Base-by-base conservation (phyloP, 2,113 vertebrate species). In the Rhea pennata region DNA sequence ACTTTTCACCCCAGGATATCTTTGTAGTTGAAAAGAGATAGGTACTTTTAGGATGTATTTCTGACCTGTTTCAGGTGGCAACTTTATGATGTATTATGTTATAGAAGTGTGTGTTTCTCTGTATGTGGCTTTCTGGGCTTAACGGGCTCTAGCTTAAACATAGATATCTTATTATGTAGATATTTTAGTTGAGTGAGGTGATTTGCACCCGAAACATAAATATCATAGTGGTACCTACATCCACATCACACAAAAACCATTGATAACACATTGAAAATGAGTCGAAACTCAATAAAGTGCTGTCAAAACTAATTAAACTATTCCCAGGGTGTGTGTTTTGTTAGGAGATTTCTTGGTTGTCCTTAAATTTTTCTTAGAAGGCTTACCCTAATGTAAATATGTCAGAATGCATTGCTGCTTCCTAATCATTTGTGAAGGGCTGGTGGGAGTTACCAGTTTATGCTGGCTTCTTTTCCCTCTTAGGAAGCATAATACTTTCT, bases 401-500 rank as follows among this genome's bases (percentile, higher is more conserved):
- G 2, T 69, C n/a, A 26, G 67, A 36, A 44, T 2, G 1, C 10
- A 3, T 19, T 42, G 29, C 4, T 46, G 9, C 33, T 15, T 31
- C 5, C 2, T 13, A 29, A 40, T 29, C 0, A 23, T 46, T 70
- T 31, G 2, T 31, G 39, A 44, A 53, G 64, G 24, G 15, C 0
- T 75, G 13, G 2, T 48, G 27, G 14, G 3, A 36, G 4, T 61
- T 42, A 2, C 3, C 0, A 0, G 2, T 88, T 50, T 39, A 3
- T 26, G 33, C 9, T 10, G 17, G 5, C 6, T 51, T 76, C 56
- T 11, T 16, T 36, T 77, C 11, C 2, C 29, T 15, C 48, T 65
- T 24, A 17, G 29, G 11, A 20, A 44, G 7, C 39, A 0, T 5
- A 6, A 0, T 9, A 10, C 10, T 0, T 26, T 50, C 10, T 23